Evolutionary conservation across 2,797 vertebrate species (phyloP).

Genomic region (Hozukius guyotensis): DNA sequence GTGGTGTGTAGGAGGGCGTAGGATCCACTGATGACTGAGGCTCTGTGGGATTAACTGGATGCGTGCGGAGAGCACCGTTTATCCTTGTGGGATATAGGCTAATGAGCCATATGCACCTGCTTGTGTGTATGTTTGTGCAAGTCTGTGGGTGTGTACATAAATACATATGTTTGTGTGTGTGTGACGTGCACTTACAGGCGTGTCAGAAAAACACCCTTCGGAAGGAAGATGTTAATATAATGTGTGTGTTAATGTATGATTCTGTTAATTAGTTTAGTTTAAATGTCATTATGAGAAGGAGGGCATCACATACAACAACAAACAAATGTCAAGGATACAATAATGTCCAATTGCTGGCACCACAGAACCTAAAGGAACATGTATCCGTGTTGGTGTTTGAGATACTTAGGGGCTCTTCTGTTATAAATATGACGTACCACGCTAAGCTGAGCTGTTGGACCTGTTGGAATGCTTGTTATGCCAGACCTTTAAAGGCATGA

Average conservation of each 20-base stretch:
- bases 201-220: not conserved
- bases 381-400: not conserved
- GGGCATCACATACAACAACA: not conserved
- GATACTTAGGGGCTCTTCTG: not conserved
- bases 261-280: not conserved
- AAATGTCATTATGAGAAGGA: not conserved
- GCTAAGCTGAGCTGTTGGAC: not conserved
- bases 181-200: not conserved
- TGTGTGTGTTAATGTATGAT: not conserved
- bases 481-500: slow-evolving; percentile 1
- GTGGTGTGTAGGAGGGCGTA: not conserved
- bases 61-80: slow-evolving; percentile 47
- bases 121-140: not conserved
- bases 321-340: not conserved
- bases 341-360: not conserved
- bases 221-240: not conserved
- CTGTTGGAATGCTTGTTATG: not conserved
- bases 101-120: slow-evolving; percentile 62
- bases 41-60: slow-evolving; percentile 63
- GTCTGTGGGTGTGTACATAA: not conserved
- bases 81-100: slow-evolving; percentile 74
- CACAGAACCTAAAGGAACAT: not conserved
- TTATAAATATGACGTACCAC: not conserved
- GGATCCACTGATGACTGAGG: slow-evolving; percentile 36
- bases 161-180: not conserved